These are phyloP conservation scores for Nyleta sp. DNA, from an alignment of 2,888 invertebrate genomes.

Conservation along the genomic window DNA sequence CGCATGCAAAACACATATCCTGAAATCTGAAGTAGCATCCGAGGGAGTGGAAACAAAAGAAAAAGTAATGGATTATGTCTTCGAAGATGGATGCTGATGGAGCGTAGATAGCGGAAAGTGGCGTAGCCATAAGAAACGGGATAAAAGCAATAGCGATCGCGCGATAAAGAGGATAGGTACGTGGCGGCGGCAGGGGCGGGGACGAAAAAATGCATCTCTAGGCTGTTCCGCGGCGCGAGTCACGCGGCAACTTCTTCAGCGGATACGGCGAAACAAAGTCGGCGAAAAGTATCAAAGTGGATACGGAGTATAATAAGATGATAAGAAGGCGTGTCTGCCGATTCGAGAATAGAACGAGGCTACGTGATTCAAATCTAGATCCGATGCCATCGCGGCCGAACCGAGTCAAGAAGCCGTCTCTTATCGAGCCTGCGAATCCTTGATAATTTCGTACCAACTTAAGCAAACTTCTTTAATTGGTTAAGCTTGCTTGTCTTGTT, in stretches of 20 bases:
- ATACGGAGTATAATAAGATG: constrained; percentile 52
- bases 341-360: constrained; percentile 66
- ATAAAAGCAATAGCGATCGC: constrained; percentile 46
- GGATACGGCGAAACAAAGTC: constrained; percentile 49
- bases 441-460: constrained; percentile 68
- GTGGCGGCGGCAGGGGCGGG: constrained; percentile 10
- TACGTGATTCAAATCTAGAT: constrained; percentile 82
- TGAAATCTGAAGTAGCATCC: constrained; percentile 43
- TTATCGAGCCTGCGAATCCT: constrained; percentile 75
- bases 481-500: constrained; percentile 4
- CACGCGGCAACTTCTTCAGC: constrained; percentile 32
- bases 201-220: constrained; percentile 40
- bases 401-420: constrained; percentile 69
- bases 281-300: constrained; percentile 37
- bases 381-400: constrained; percentile 72
- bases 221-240: constrained; percentile 29
- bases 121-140: constrained; percentile 52
- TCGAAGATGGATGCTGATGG: constrained; percentile 56
- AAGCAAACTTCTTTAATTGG: constrained; percentile 38
- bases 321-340: constrained; percentile 62
- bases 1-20: constrained; percentile 49
- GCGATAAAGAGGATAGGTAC: constrained; percentile 35
- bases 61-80: constrained; percentile 54
- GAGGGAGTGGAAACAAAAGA: constrained; percentile 29
- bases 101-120: constrained; percentile 51